Evolutionary conservation across 2,113 vertebrate species (phyloP), one percentile per base, ranked within the genome.

Genomic region (Candoia aspera): DNA sequence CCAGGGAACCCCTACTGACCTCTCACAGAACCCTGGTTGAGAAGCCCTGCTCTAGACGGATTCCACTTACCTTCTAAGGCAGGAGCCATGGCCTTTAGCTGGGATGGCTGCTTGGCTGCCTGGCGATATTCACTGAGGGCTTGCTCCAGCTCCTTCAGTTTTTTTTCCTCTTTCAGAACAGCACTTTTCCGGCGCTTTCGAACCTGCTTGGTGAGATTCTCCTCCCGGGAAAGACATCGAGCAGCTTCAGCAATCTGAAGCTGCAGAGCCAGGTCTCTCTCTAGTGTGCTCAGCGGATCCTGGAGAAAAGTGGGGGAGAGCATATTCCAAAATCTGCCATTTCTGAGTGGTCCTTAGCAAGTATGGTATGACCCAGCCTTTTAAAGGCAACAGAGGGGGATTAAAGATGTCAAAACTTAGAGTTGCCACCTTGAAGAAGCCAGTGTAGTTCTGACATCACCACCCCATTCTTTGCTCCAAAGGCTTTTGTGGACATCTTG

Each of bases 181-280:
- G 97, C 98, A 3, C 98, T 98, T 94, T 98, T 97, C 4, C 99
- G 97, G 93, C 97, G 98, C 97, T 98, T 98, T 87, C 98, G 98
- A 49, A 98, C 96, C 54, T 98, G 97, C 90, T 98, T 97, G 24
- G 98, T 97, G 29, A 99, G 97, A 92, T 98, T 98, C 57, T 97
- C 98, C 97, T 99, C 99, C 0, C 95, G 96, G 53, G 98, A 98
- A 17, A 99, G 98, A 37, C 97, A 97, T 4, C 97, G 97, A 0
- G 98, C 97, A 0, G 99, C 99, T 92, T 98, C 97, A 0, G 97
- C 97, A 68, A 99, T 99, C 97, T 98, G 98, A 93, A 97, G 97
- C 97, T 99, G 99, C 92, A 99, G 96, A 0, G 98, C 98, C 94
- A 99, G 95, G 92, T 98, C 98, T 42, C 95, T 97, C 96, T 99